A percentile compares a stretch with the other conserved stretches of the same genome.
phyloP scores from a whole-genome alignment of 2,113 vertebrate genomes.

The Phylloscopus trochiloides region DNA sequence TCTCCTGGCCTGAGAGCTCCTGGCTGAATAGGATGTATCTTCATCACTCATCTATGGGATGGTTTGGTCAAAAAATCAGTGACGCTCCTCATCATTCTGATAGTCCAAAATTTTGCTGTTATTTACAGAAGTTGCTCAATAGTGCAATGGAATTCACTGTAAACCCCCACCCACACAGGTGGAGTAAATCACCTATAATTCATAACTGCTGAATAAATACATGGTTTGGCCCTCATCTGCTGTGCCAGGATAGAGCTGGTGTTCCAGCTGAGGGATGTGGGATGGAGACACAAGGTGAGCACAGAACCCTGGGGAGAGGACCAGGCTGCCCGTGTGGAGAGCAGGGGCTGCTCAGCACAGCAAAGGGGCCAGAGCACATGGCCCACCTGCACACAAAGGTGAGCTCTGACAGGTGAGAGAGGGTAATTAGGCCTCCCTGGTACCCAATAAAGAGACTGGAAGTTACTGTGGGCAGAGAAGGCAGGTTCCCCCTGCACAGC shows the following conservation, averaged over 20 bases:
- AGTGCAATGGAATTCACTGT: not conserved
- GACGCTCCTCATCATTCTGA: fast-evolving
- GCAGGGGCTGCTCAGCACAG: not conserved
- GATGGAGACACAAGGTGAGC: not conserved
- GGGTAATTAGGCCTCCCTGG: not conserved
- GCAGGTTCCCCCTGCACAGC: not conserved
- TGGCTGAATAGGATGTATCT: not conserved
- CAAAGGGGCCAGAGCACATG: fast-evolving
- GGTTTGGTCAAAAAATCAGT: not conserved
- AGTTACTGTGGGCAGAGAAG: not conserved
- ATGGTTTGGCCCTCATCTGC: not conserved
- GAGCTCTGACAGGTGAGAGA: not conserved
- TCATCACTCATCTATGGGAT: fast-evolving
- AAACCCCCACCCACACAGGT: fast-evolving
- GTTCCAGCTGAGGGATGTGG: not conserved
- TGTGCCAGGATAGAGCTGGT: not conserved
- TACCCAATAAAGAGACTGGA: not conserved
- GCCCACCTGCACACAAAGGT: not conserved
- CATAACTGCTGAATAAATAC: not conserved
- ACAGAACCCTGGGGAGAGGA: fast-evolving
- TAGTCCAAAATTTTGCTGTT: not conserved
- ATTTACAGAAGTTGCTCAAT: not conserved
- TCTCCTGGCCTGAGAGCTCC: not conserved
- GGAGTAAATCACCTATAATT: not conserved
- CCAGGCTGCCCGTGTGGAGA: fast-evolving